Conservation (phyloP, 2,888 invertebrate genomes). For the Yponomeuta plumbellus region DNA sequence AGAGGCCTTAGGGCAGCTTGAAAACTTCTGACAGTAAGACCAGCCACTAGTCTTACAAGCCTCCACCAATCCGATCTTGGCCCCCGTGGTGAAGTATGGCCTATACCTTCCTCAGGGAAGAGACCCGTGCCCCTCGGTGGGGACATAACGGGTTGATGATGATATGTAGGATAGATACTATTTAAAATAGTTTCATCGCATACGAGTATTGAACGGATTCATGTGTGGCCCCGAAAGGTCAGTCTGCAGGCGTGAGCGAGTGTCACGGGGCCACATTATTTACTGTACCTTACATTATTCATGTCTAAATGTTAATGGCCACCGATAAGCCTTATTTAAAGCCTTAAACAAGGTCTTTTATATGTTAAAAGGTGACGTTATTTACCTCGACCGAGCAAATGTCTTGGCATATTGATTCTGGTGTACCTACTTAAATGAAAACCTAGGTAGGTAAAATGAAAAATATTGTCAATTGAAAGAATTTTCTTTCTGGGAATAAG, state of each 20-base stretch:
- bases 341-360: slow-evolving; percentile 19
- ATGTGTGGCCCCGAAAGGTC: slow-evolving; percentile 28
- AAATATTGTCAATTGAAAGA: too few species aligned
- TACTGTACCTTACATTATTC: slow-evolving; percentile 31
- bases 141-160: too few species aligned
- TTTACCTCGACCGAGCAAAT: slow-evolving; percentile 1
- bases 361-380: neutral
- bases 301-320: slow-evolving; percentile 35
- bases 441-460: neutral
- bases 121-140: too few species aligned
- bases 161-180: neutral
- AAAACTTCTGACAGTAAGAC: too few species aligned
- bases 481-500: too few species aligned
- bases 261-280: slow-evolving; percentile 26
- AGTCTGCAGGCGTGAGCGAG: slow-evolving; percentile 21
- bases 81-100: too few species aligned
- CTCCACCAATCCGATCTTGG: too few species aligned
- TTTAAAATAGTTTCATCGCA: slow-evolving; percentile 24
- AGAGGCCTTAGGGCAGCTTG: too few species aligned
- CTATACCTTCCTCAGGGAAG: too few species aligned
- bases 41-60: too few species aligned
- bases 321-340: slow-evolving; percentile 30
- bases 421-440: neutral
- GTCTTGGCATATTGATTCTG: neutral
- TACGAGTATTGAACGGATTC: slow-evolving; percentile 25